A percentile compares a stretch with the other conserved stretches of the same genome.
phyloP scores from a whole-genome alignment of 2,888 invertebrate species.

The Tenthredo livida region DNA sequence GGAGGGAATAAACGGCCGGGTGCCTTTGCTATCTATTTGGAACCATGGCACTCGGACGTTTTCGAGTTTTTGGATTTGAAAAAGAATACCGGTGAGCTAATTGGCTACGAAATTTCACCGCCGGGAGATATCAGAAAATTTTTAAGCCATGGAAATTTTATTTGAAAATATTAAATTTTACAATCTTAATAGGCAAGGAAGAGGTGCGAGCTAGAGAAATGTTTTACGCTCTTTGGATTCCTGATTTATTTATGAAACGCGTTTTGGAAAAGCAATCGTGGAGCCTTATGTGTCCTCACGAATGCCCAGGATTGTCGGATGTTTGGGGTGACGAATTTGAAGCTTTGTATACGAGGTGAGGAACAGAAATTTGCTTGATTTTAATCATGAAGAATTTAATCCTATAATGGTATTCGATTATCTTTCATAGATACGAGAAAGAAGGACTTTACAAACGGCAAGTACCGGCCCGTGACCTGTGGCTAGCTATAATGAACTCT shows the following conservation, averaged over 20 bases:
- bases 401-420: background rate
- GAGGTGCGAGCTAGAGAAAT: constrained; percentile 96
- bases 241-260: constrained; percentile 98
- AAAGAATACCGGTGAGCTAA: constrained; percentile 88
- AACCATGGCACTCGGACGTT: constrained; percentile 99
- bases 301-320: constrained; percentile 93
- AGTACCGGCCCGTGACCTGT: constrained; percentile 91
- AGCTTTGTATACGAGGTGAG: constrained; percentile 87
- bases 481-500: constrained; percentile 96
- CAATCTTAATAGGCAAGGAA: constrained; percentile 84
- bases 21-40: constrained; percentile 98
- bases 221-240: constrained; percentile 98
- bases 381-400: background rate
- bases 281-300: constrained; percentile 98
- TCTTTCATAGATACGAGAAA: constrained; percentile 86
- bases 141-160: background rate
- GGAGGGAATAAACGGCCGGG: constrained; percentile 99
- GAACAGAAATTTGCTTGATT: constrained; percentile 38
- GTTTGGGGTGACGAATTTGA: constrained; percentile 98
- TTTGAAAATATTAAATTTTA: background rate
- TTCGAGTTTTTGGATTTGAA: constrained; percentile 96
- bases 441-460: constrained; percentile 85
- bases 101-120: background rate
- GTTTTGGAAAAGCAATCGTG: constrained; percentile 91
- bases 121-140: background rate